A percentile compares a stretch with the other conserved stretches of the same genome.
Conservation (phyloP, 2,113 vertebrate species). For the Canis aureus region DNA sequence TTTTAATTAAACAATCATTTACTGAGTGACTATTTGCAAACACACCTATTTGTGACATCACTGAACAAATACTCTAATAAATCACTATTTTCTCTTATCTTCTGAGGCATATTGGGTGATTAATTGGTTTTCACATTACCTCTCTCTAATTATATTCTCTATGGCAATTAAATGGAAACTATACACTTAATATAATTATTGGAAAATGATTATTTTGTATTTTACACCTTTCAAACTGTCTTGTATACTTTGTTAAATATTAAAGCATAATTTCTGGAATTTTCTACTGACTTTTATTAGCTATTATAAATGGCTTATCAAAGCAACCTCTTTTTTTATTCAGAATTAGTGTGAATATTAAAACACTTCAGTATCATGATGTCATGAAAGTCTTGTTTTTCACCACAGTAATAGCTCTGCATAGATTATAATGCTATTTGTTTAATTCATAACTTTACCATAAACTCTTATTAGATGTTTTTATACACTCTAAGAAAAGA, state of each 20-base stretch:
- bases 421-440: neutral
- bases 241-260: constrained; percentile 14
- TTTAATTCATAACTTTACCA: neutral
- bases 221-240: neutral
- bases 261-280: neutral
- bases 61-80: neutral
- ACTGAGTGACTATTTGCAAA: neutral
- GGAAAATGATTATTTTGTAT: neutral
- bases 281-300: constrained; percentile 11
- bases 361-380: constrained; percentile 35
- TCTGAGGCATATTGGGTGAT: neutral
- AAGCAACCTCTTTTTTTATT: neutral
- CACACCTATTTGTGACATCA: neutral
- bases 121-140: neutral
- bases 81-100: neutral
- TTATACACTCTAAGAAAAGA: neutral
- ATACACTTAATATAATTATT: neutral
- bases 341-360: neutral
- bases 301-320: neutral
- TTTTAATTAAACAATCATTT: constrained; percentile 47
- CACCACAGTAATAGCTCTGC: neutral
- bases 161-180: constrained; percentile 13
- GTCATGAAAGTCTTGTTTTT: neutral
- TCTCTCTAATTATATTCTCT: constrained; percentile 13
- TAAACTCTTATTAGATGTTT: neutral